Evolutionary conservation across 2,113 vertebrate species (phyloP), one percentile per base, ranked within the genome.

Genomic region (Malaclemys terrapin): DNA sequence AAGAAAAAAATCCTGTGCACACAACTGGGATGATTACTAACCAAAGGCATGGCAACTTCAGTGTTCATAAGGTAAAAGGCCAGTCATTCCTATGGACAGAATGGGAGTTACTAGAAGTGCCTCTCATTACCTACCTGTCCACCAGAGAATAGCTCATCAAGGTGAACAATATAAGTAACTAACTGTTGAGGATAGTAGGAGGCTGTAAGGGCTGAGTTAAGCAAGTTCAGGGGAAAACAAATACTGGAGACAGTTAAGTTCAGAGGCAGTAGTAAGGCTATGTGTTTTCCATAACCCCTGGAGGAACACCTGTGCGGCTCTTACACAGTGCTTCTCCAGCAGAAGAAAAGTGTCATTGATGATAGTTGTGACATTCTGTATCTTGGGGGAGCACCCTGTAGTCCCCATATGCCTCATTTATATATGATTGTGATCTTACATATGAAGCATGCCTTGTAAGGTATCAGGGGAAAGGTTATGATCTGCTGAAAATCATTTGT

Each of bases 121-220:
- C 53, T 16, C 5, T 65, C 13, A 35, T 65, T 16, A 35, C 29
- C 31, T n/a, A 31, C 35, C 31, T 69, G 35, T 69, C 13, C 35
- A 17, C 14, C 35, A 69, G 16, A 69, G 62, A 69, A 69, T 69
- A 69, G 14, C 35, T 69, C 62, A 35, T 31, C 13, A n/a, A 83
- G 0, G 0, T 16, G 72, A 94, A 86, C 5, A 8, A 1, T 1
- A 0, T 0, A 31, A 52, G 45, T 5, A 91, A 83, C 10, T 20
- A 24, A n/a, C 2, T 53, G 50, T 0, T 87, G 49, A 62, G 72
- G 90, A 49, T 4, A 62, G 20, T 90, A 93, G 54, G 88, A 90
- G 89, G 4, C 3, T 13, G 11, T 1, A 52, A 86, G 20, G 19
- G n/a, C 19, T 20, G 35, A 87, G 65, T 42, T 54, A 4, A 83